Evolutionary conservation across 2,113 vertebrate species (phyloP), one percentile per base, ranked within the genome.

Genomic region (Vanacampus margaritifer): DNA sequence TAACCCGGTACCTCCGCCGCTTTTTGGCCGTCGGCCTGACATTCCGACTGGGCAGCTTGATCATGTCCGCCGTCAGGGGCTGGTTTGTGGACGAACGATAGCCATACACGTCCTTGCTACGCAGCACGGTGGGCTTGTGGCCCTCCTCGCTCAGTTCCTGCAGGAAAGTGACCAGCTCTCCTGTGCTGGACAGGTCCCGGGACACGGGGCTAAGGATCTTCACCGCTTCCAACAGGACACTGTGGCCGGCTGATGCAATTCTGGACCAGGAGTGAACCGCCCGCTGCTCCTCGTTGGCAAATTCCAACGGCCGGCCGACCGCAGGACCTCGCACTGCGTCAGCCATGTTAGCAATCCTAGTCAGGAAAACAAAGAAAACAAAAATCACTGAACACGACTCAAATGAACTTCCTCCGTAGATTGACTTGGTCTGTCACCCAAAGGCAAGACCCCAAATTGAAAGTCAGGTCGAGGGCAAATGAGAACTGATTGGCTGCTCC

Each of bases 181-280:
- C 82, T 0, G 80, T 87, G 78, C 62, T 74, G 0, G 86, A 84
- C 12, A 87, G 79, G 65, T 85, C 84, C 9, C 60, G 36, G 13
- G 88, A 84, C 83, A 77, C 81, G 0, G 88, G 86, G 67, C 79
- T 87, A 37, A 90, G 84, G 71, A 90, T 86, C 76, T 89, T 86
- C 26, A 88, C 74, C 7, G 89, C 86, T 28, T 90, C 89, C 69
- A 88, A 62, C 6, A 90, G 79, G 45, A 89, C 74, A 11, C 37
- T 80, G 11, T 86, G 84, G 2, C 89, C 89, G 0, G 89, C 89
- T 1, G 87, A 84, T 0, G 83, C 81, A 35, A 90, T 87, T 28
- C 89, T 69, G 17, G 86, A 83, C 89, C 89, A 90, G 66, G 87
- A 85, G 74, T 90, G 87, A 24, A 90, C 61, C 1, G 84, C 83